Evolutionary conservation across 2,113 vertebrate genomes (phyloP), one percentile per base, ranked within the genome.

Genomic region (Poicephalus gulielmi): DNA sequence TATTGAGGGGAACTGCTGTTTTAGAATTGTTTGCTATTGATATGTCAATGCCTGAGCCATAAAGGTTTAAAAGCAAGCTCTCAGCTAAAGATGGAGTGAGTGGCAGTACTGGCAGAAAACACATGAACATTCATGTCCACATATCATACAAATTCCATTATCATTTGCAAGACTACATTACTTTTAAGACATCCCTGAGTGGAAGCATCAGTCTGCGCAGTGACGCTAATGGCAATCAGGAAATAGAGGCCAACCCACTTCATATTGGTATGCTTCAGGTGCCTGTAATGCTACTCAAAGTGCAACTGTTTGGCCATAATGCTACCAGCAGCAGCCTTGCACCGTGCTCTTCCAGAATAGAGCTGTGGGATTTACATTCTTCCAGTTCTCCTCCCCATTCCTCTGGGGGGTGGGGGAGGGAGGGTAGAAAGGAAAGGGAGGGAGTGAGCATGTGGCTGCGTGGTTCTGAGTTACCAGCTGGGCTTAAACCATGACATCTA

Each of bases 211-310:
- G 7, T 50, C 37, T 86, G 27, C 20, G 20, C 17, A 37, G 17
- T 9, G 17, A 27, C 0, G 2, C 19, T 76, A 24, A 19, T 35
- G 30, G 15, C 39, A 0, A 0, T 46, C 64, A 62, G 39, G 39
- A 60, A 44, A 59, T 59, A 62, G 55, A 78, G 27, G 12, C 9
- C 27, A 78, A 53, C 17, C 27, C 55, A 18, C 39, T 33, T 62
- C 15, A 30, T 49, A 30, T 24, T 66, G n/a, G 6, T 14, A 24
- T 41, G 10, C 23, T 86, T 67, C 30, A 41, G 30, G 49, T 1
- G 1, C 33, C 59, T 46, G 17, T 0, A 2, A 37, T 1, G 2
- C 22, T 1, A 1, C 41, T 55, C 11, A 39, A 49, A 67, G 23
- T n/a, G 50, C 62, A 67, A 2, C 24, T 57, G 18, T 2, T n/a